Base-by-base conservation (phyloP, 2,113 vertebrate genomes). In the Myiozetetes cayanensis region DNA sequence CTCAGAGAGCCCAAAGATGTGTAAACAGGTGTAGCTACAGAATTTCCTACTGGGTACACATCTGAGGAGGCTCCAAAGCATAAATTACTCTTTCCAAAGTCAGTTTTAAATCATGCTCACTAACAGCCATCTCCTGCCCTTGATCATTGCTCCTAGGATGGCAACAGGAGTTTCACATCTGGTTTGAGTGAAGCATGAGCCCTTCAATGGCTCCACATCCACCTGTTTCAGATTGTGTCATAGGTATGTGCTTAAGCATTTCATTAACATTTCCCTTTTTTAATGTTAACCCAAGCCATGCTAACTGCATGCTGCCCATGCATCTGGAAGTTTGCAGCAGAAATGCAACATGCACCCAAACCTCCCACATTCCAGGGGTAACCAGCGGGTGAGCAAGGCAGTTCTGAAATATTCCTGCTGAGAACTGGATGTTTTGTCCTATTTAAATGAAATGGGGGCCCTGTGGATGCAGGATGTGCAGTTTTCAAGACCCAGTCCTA, bases 211-310 rank as follows among this genome's bases (percentile, higher is more conserved):
- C 80, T 75, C 92, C 67, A 49, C 65, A 86, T 87, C 95, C 95
- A 96, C 96, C 96, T 96, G 97, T 96, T 96, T 97, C 97, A 91
- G 81, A 96, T 96, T 97, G 94, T 84, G 68, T 91, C 96, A 96
- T 82, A 95, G 79, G 86, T 93, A 90, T 81, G 89, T 71, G 66
- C 95, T 87, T 94, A 86, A 95, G 73, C 39, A 96, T 94, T 81
- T 88, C 94, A 94, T 96, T 94, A 97, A 87, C 89, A 59, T 90
- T 81, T 76, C 68, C 85, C 55, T 91, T 66, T 55, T 46, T 52
- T 37, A 70, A 35, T 28, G 55, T 83, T 92, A 94, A 94, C 89
- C 61, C 85, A n/a, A 91, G 91, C 73, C 75, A 14, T 35, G 50
- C 33, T 71, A 47, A 16, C 53, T 71, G 39, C 39, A 41, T 41